phyloP scores from a whole-genome alignment of 2,113 vertebrate genomes.

The Xiphias gladius region DNA sequence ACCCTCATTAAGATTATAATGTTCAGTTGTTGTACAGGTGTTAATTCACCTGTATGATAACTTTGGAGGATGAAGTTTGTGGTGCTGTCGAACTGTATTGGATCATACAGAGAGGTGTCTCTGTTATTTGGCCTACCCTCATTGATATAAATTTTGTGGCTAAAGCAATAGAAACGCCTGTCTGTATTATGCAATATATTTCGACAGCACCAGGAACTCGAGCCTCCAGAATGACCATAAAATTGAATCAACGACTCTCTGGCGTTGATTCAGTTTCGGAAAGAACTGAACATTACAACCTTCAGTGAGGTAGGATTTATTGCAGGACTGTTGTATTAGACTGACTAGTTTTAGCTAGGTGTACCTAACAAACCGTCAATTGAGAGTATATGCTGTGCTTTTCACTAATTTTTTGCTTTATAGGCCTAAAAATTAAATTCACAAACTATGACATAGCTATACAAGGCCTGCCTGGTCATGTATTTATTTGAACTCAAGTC shows the following conservation, averaged over 20 bases:
- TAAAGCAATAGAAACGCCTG: not conserved
- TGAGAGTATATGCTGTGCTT: not conserved
- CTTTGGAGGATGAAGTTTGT: not conserved
- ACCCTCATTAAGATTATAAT: not conserved
- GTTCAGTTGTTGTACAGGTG: not conserved
- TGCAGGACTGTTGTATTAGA: not conserved
- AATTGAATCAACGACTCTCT: not conserved
- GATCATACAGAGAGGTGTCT: not conserved
- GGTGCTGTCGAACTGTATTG: not conserved
- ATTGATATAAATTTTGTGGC: not conserved
- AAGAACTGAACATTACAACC: not conserved
- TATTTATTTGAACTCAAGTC: slow-evolving; percentile 17
- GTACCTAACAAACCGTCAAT: not conserved
- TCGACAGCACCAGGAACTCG: not conserved
- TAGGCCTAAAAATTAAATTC: not conserved
- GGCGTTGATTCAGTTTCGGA: not conserved
- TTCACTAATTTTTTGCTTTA: not conserved
- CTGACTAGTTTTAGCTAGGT: not conserved
- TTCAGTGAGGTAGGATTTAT: not conserved
- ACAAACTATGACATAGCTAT: not conserved
- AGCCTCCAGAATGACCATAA: not conserved
- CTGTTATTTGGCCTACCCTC: not conserved
- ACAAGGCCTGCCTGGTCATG: not conserved
- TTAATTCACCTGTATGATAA: not conserved
- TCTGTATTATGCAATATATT: not conserved